Conservation (phyloP, 2,113 vertebrate genomes). For the Nestor notabilis region DNA sequence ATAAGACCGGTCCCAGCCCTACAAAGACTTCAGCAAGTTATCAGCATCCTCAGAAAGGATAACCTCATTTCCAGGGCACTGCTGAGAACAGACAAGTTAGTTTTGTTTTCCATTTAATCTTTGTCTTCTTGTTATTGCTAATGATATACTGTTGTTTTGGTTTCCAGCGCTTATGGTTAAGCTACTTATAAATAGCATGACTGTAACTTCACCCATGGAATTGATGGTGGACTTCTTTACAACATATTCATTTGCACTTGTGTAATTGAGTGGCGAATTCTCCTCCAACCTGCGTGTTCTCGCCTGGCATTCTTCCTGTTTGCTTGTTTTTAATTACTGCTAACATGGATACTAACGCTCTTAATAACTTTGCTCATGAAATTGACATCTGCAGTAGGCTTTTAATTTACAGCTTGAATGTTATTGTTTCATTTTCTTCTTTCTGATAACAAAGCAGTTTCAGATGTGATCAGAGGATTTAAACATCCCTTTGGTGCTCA, state of each 20-base stretch:
- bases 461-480: not conserved
- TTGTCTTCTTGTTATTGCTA: not conserved
- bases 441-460: not conserved
- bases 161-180: not conserved
- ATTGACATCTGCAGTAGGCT: not conserved
- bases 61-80: not conserved
- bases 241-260: not conserved
- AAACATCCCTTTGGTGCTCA: not conserved
- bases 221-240: conserved; percentile 23
- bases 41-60: not conserved
- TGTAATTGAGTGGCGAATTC: conserved; percentile 3
- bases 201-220: conserved; percentile 25
- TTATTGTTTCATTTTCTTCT: not conserved
- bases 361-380: conserved; percentile 24
- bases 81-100: not conserved
- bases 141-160: not conserved
- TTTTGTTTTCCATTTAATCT: not conserved
- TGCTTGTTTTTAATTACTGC: conserved; percentile 42
- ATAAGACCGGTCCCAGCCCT: not conserved
- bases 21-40: not conserved
- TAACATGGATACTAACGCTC: conserved; percentile 11
- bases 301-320: conserved; percentile 1
- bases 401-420: conserved; percentile 46
- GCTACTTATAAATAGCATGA: not conserved
- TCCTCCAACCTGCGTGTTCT: not conserved